phyloP scores from a whole-genome alignment of 2,888 invertebrate genomes.

The Philereme vetulata region DNA sequence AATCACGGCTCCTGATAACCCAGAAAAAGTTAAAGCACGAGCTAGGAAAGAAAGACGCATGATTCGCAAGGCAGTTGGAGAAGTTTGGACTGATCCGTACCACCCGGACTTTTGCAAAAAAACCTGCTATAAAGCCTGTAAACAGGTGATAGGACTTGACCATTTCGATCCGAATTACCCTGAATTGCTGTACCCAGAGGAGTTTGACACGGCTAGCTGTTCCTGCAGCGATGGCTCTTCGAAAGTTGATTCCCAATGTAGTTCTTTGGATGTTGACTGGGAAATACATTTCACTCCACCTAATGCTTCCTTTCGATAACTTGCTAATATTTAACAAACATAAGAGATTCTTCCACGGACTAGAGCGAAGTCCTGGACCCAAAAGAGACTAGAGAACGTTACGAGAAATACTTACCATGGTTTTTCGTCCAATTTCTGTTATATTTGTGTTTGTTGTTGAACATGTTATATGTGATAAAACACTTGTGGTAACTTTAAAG shows the following conservation, averaged over 20 bases:
- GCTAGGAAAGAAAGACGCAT: constrained; percentile 49
- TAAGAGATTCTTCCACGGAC: too few relatives aligned
- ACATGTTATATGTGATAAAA: too few relatives aligned
- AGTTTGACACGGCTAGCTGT: constrained; percentile 41
- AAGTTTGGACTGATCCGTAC: constrained; percentile 56
- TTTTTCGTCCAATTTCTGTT: too few relatives aligned
- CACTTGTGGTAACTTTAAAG: too few relatives aligned
- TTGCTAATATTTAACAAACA: too few relatives aligned
- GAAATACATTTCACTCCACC: constrained; percentile 73
- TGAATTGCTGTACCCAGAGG: constrained; percentile 41
- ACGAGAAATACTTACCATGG: too few relatives aligned
- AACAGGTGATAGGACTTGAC: constrained; percentile 55
- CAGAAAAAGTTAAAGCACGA: constrained; percentile 51
- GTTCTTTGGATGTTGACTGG: constrained; percentile 70
- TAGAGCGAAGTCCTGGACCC: too few relatives aligned
- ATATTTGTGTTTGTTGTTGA: too few relatives aligned
- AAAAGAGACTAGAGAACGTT: too few relatives aligned
- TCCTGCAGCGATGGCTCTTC: constrained; percentile 50
- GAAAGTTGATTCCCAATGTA: constrained; percentile 53
- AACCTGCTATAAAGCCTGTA: constrained; percentile 58
- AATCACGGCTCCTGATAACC: constrained; percentile 57
- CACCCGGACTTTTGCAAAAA: constrained; percentile 61
- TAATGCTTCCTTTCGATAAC: constrained; percentile 31
- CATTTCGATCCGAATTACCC: constrained; percentile 48
- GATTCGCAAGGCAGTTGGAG: constrained; percentile 47